Conservation (phyloP, 1,140 invertebrate species). For the Anoplophora glabripennis region DNA sequence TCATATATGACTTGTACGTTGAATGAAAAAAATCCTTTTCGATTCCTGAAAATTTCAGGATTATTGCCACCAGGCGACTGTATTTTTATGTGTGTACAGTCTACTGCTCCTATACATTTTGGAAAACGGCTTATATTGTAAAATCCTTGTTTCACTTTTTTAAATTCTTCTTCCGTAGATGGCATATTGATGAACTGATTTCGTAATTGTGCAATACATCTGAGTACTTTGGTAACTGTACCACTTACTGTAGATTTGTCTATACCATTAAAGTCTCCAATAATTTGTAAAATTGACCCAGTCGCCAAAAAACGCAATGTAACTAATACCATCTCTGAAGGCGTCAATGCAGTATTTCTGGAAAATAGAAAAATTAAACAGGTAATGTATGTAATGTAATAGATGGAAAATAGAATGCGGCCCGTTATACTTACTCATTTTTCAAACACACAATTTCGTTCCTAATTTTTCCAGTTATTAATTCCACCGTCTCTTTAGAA, state of each 20-base stretch:
- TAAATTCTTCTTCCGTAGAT: neutral
- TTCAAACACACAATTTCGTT: too few relatives aligned
- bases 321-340: neutral
- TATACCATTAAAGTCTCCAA: neutral
- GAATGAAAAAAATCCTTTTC: constrained; percentile 43
- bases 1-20: constrained; percentile 41
- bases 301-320: neutral
- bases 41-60: constrained; percentile 42
- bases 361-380: neutral
- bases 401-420: too few relatives aligned
- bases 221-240: neutral
- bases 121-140: neutral
- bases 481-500: too few relatives aligned
- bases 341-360: neutral
- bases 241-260: neutral
- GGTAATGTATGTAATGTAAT: too few relatives aligned
- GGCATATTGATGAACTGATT: neutral
- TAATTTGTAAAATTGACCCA: neutral
- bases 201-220: neutral
- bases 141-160: neutral
- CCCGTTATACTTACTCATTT: too few relatives aligned
- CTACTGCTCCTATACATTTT: constrained; percentile 12
- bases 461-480: too few relatives aligned
- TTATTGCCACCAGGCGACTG: neutral
- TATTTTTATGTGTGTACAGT: neutral